These are phyloP conservation scores for Nothocercus nigrocapillus DNA, from an alignment of 2,113 vertebrate genomes.

Conservation along the genomic window DNA sequence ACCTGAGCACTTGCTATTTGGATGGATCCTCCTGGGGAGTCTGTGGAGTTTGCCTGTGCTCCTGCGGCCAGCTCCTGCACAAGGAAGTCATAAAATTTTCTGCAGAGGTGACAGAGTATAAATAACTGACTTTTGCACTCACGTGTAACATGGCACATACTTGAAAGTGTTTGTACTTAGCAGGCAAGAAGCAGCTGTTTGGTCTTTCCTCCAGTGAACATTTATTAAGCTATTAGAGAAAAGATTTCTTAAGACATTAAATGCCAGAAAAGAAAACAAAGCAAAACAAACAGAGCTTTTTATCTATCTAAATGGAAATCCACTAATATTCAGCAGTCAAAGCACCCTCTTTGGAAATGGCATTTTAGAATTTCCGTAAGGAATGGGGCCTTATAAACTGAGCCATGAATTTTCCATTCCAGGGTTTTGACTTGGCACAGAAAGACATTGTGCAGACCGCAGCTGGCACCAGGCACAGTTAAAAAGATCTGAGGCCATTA, in stretches of 20 bases:
- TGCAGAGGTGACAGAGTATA: neutral
- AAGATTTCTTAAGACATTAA: neutral
- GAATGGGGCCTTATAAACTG: neutral
- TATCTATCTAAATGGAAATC: neutral
- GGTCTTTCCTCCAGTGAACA: neutral
- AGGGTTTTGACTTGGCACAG: constrained; percentile 57
- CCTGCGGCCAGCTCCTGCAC: neutral
- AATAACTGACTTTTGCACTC: neutral
- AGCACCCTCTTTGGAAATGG: neutral
- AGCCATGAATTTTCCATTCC: constrained; percentile 55
- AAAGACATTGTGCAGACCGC: constrained; percentile 23
- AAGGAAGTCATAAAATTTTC: neutral
- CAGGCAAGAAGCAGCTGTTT: neutral
- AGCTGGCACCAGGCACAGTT: constrained; percentile 63
- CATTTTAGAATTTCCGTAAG: constrained; percentile 34
- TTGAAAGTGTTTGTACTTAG: neutral
- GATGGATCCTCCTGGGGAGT: neutral
- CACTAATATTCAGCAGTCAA: neutral
- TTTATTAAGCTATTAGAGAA: neutral
- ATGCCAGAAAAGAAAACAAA: neutral
- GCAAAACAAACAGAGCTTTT: neutral
- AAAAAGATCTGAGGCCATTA: constrained; percentile 71
- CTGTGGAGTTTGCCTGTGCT: neutral
- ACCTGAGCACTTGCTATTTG: neutral
- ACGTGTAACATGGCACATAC: neutral